phyloP scores from a whole-genome alignment of 1,140 invertebrate species.

The Octopus bimaculoides region DNA sequence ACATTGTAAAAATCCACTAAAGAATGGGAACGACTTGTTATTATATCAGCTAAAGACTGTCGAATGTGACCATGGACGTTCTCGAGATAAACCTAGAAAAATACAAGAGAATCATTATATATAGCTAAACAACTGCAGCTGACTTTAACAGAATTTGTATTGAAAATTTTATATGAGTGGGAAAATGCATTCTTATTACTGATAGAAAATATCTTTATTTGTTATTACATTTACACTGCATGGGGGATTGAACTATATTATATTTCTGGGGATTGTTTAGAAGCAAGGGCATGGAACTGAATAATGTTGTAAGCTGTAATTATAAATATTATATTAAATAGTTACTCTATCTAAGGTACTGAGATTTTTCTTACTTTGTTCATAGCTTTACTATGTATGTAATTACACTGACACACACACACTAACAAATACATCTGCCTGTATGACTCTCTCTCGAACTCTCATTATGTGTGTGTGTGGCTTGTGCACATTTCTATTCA shows the following conservation, averaged over 20 bases:
- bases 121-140: background rate
- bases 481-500: no score
- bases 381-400: no score
- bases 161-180: background rate
- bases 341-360: no score
- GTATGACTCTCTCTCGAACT: no score
- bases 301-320: background rate
- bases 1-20: conserved; percentile 66
- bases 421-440: no score
- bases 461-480: no score
- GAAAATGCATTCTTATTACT: no score
- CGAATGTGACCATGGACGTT: conserved; percentile 29
- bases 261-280: background rate
- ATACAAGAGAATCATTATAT: background rate
- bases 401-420: no score
- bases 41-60: conserved; percentile 17
- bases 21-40: conserved; percentile 29
- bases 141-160: background rate
- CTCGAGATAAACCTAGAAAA: conserved; percentile 21
- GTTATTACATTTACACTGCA: background rate
- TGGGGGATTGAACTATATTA: background rate
- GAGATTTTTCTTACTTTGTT: no score
- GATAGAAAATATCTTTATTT: no score
- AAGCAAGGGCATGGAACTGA: background rate
- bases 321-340: no score